A percentile compares a stretch with the other conserved stretches of the same genome.
Conservation (phyloP, 2,113 vertebrate genomes). For the Colinus virginianus region DNA sequence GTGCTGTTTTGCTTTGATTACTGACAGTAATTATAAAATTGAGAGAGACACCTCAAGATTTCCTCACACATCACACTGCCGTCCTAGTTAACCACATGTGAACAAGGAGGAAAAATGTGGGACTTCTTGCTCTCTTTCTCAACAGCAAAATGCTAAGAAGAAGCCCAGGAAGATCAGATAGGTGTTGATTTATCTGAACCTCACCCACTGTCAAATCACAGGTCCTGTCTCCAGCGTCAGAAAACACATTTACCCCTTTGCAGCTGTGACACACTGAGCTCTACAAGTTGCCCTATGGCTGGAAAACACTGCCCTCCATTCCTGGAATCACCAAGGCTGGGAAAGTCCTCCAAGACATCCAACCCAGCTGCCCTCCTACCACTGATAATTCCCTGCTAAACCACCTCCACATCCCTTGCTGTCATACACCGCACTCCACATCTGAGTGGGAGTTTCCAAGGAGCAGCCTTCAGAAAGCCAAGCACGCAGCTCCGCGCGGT, state of each 20-base stretch:
- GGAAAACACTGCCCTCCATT: neutral
- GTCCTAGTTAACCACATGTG: fast-evolving
- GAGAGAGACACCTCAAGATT: neutral
- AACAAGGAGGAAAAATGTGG: fast-evolving
- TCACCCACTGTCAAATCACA: fast-evolving
- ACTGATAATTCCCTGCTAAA: no score
- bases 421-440: neutral
- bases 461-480: neutral
- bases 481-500: neutral
- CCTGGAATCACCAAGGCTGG: no score
- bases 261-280: neutral
- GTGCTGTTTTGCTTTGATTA: fast-evolving
- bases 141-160: neutral
- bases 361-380: no score
- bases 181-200: fast-evolving
- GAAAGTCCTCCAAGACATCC: no score
- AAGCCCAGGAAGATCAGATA: fast-evolving
- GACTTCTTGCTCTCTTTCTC: fast-evolving
- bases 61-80: fast-evolving
- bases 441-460: neutral
- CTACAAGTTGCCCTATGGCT: no score
- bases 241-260: fast-evolving
- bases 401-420: no score
- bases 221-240: fast-evolving
- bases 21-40: neutral